phyloP scores from a whole-genome alignment of 1,140 invertebrate genomes.

The Papilio aristodemus region DNA sequence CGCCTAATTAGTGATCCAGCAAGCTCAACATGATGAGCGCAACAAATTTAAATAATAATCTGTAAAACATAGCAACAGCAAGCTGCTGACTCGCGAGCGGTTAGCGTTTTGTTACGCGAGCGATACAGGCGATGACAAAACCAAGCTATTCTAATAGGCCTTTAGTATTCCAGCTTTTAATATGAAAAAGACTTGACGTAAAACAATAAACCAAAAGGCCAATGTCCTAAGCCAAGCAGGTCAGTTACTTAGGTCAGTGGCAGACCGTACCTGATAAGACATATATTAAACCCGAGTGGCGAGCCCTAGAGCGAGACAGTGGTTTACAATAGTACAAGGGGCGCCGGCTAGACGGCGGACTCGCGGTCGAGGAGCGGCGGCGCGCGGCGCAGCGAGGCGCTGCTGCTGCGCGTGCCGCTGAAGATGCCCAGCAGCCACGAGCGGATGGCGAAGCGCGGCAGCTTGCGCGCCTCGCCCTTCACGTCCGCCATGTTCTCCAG shows the following conservation, averaged over 20 bases:
- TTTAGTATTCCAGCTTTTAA: neutral
- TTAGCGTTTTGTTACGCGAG: neutral
- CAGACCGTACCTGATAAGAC: neutral
- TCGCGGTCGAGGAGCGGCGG: slow-evolving; percentile 73
- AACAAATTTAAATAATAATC: too few relatives aligned
- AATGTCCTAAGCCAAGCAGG: neutral
- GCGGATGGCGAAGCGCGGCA: slow-evolving; percentile 81
- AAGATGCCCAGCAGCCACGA: slow-evolving; percentile 87
- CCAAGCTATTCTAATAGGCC: neutral
- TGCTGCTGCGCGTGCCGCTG: slow-evolving; percentile 83
- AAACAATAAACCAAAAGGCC: neutral
- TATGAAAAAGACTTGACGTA: neutral
- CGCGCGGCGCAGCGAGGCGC: slow-evolving; percentile 83
- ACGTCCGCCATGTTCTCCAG: slow-evolving; percentile 84
- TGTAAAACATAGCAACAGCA: neutral
- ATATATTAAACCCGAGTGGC: neutral
- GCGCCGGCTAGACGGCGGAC: slow-evolving; percentile 66
- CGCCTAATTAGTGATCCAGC: too few relatives aligned
- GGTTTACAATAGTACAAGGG: neutral
- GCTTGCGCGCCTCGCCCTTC: slow-evolving; percentile 71
- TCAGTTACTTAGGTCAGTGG: neutral
- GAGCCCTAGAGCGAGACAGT: neutral
- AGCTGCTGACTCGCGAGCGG: neutral
- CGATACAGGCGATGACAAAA: too few relatives aligned
- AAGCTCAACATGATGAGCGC: too few relatives aligned